These are phyloP conservation scores for Vombatus ursinus DNA, from an alignment of 2,113 vertebrate species.

Conservation along the genomic window DNA sequence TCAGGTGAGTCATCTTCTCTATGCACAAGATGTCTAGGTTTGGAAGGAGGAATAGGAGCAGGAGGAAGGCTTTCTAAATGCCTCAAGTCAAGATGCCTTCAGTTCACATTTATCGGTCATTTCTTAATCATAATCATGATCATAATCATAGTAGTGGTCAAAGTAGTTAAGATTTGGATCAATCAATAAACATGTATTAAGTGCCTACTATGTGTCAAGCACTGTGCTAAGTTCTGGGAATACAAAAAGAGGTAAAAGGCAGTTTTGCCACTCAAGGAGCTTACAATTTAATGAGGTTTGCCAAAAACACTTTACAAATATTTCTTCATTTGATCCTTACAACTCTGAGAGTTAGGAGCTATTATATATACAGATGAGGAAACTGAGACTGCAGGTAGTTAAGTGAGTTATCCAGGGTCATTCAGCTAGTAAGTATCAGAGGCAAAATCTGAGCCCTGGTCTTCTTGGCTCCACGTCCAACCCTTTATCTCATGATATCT, in stretches of 20 bases:
- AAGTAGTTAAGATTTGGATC: neutral
- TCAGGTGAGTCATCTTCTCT: constrained; percentile 50
- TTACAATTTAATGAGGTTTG: neutral
- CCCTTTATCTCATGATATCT: too few relatives aligned
- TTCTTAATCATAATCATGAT: fast-evolving
- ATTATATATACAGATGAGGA: neutral
- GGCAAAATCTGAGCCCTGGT: too few relatives aligned
- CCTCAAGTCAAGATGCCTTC: too few relatives aligned
- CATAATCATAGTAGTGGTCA: neutral
- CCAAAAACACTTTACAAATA: neutral
- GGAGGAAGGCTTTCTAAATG: neutral
- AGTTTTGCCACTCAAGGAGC: neutral
- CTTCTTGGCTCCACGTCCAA: too few relatives aligned
- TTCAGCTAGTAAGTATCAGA: too few relatives aligned
- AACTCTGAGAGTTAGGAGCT: neutral
- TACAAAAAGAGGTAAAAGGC: neutral
- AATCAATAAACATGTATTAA: neutral
- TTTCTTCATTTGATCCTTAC: neutral
- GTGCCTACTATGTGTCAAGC: neutral
- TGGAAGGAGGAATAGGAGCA: neutral
- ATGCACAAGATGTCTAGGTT: neutral
- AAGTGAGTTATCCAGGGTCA: too few relatives aligned
- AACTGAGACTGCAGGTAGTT: too few relatives aligned
- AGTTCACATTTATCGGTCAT: neutral
- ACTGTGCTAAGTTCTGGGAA: neutral